Evolutionary conservation across 2,113 vertebrate genomes (phyloP), one percentile per base, ranked within the genome.

Genomic region (Cettia cetti): DNA sequence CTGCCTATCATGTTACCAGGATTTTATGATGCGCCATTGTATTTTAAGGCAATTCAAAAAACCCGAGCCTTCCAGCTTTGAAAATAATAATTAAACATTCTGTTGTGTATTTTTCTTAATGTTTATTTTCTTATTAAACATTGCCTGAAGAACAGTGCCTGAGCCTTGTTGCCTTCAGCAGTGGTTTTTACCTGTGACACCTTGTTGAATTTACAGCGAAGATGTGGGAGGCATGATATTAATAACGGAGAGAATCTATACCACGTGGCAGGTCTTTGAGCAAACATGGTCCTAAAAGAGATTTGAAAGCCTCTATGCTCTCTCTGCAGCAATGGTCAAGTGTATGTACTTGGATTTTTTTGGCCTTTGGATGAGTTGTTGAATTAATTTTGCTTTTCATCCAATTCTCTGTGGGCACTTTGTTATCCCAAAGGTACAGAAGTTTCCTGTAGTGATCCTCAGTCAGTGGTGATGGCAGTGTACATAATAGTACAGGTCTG

Each of bases 171-270:
- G 40, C 45, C 27, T n/a, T 89, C 56, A 50, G 45, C 30, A 88
- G 74, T 3, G 6, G 9, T 35, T 89, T 89, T 76, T 70, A 57
- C 50, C 20, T 86, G 50, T 68, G 86, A 44, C 22, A 61, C 50
- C 44, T 57, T 75, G 86, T 11, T 95, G 83, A 86, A 81, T 95
- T 94, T 78, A 78, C 60, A 82, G 80, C 59, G 50, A 71, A 77
- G 70, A 54, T 45, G 18, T 82, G 72, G 76, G 92, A 86, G 56
- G 54, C 19, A 69, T 3, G 6, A 44, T 61, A 49, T 70, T 76
- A 79, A 76, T 72, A 84, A 90, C 82, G 47, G n/a, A 63, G 63
- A 57, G 18, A 54, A 82, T 87, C 77, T 70, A 27, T 71, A 77
- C 19, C 28, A 53, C 10, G 15, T 65, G 78, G 79, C 63, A 94